Conservation (phyloP, 1,140 invertebrate genomes). For the Pteromalus puparum region DNA sequence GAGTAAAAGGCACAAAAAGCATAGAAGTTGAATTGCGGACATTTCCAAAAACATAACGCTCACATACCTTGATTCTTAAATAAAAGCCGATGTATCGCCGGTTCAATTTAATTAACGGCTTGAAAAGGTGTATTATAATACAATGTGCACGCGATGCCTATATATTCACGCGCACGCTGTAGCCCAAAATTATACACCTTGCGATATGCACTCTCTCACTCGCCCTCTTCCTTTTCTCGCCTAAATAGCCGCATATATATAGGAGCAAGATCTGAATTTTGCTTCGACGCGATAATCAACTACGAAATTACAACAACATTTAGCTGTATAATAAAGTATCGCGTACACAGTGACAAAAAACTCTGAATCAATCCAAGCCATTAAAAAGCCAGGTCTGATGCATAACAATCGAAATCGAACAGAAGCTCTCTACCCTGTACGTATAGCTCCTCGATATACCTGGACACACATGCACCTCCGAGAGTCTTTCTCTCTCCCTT, state of each 20-base stretch:
- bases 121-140: neutral
- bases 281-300: neutral
- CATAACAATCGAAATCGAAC: neutral
- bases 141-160: neutral
- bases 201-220: neutral
- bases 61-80: neutral
- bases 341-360: too few relatives aligned
- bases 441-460: too few relatives aligned
- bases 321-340: neutral
- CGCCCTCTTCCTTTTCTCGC: neutral
- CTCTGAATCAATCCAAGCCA: too few relatives aligned
- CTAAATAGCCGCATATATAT: neutral
- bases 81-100: neutral
- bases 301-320: too few relatives aligned
- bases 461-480: neutral
- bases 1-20: too few relatives aligned
- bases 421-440: neutral
- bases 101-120: neutral
- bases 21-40: neutral
- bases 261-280: neutral
- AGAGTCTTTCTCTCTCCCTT: neutral
- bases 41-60: neutral
- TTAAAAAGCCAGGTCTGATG: too few relatives aligned
- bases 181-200: slow-evolving; percentile 10
- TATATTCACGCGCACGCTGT: neutral